Evolutionary conservation across 2,113 vertebrate species (phyloP).

Genomic region (Nesoenas mayeri): DNA sequence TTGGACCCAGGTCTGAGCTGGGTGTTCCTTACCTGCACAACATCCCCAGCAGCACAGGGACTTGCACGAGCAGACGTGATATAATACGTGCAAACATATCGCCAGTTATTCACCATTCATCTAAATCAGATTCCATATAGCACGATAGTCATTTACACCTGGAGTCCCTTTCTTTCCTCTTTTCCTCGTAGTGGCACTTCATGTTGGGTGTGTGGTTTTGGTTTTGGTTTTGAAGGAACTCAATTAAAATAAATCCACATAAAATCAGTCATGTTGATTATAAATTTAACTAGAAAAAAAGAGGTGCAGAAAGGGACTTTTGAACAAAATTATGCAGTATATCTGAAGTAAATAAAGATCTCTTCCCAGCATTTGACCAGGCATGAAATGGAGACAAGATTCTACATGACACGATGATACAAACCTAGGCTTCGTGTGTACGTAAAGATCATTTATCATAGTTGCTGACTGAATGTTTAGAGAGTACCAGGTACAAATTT

Average conservation of each 20-base stretch:
- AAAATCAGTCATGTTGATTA: background rate
- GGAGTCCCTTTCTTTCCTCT: background rate
- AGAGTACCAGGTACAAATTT: background rate
- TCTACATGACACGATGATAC: background rate
- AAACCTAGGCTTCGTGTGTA: background rate
- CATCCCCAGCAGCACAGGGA: background rate
- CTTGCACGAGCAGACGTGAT: conserved; percentile 9
- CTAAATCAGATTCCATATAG: background rate
- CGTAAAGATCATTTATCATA: background rate
- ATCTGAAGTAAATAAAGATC: conserved; percentile 2
- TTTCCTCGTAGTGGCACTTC: background rate
- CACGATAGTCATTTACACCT: background rate
- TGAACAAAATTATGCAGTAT: background rate
- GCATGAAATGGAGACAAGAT: background rate
- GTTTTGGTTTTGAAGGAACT: background rate
- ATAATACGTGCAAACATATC: background rate
- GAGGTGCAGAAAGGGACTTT: background rate
- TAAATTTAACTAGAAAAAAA: background rate
- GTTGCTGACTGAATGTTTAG: background rate
- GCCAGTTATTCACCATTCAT: background rate
- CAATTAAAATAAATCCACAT: background rate
- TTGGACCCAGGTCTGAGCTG: conserved; percentile 43
- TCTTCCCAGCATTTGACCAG: conserved; percentile 1
- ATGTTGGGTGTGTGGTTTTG: background rate
- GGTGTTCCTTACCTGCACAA: background rate